A percentile compares a stretch with the other conserved stretches of the same genome.
Evolutionary conservation across 2,113 vertebrate species (phyloP).

Genomic region (Gambusia affinis): DNA sequence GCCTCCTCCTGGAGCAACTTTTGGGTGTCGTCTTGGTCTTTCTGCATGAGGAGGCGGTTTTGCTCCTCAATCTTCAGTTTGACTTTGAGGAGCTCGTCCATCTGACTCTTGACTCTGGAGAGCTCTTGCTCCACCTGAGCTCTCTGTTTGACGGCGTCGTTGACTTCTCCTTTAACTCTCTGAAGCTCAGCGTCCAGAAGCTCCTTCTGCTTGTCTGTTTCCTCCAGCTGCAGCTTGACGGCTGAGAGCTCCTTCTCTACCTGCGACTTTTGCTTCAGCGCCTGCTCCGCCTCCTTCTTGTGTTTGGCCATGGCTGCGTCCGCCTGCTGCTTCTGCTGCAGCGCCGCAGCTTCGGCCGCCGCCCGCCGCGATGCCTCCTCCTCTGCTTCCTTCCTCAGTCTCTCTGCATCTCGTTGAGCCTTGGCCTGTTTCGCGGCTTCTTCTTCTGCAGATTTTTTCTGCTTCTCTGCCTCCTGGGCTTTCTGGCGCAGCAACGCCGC

Average conservation of each 20-base stretch:
- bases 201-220: slow-evolving; percentile 91
- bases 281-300: slow-evolving; percentile 90
- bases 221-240: slow-evolving; percentile 88
- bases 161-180: slow-evolving; percentile 91
- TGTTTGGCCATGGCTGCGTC: slow-evolving; percentile 93
- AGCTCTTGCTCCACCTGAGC: slow-evolving; percentile 91
- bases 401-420: slow-evolving; percentile 88
- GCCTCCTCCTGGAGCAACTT: slow-evolving; percentile 90
- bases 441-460: slow-evolving; percentile 87
- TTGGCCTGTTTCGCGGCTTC: slow-evolving; percentile 84
- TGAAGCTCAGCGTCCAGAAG: slow-evolving; percentile 92
- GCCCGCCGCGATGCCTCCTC: slow-evolving; percentile 85
- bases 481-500: slow-evolving; percentile 84
- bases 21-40: slow-evolving; percentile 90
- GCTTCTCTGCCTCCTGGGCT: slow-evolving; percentile 89
- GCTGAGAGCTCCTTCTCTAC: slow-evolving; percentile 90
- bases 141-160: slow-evolving; percentile 87
- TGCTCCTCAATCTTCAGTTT: slow-evolving; percentile 91
- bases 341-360: slow-evolving; percentile 86
- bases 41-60: slow-evolving; percentile 86
- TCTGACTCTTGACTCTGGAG: slow-evolving; percentile 87
- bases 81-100: slow-evolving; percentile 92
- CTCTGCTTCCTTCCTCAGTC: slow-evolving; percentile 88
- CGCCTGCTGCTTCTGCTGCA: slow-evolving; percentile 88
- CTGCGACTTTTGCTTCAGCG: slow-evolving; percentile 89